Evolutionary conservation across 2,797 vertebrate genomes (phyloP).

Genomic region (Oophaga sylvatica): DNA sequence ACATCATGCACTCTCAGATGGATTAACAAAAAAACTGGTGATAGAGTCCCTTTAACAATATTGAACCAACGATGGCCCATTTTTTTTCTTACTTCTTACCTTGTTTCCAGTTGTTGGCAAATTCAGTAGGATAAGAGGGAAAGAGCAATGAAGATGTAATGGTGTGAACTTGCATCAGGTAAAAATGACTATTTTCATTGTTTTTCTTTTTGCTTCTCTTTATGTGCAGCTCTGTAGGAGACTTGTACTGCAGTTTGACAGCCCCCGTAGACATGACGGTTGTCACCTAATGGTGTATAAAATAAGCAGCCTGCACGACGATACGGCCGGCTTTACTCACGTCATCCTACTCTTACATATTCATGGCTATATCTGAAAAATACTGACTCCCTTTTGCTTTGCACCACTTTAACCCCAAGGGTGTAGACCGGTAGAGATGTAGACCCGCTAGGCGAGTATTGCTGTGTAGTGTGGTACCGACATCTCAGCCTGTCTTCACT

Average conservation of each 20-base stretch:
- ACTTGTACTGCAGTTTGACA: background rate
- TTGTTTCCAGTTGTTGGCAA: no score
- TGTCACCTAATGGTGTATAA: constrained; percentile 15
- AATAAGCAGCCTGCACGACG: background rate
- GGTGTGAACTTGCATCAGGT: background rate
- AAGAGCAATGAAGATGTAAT: background rate
- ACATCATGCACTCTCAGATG: no score
- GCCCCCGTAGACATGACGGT: background rate
- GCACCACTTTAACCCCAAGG: background rate
- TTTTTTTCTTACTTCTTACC: no score
- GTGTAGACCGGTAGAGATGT: background rate
- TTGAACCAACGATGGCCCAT: no score
- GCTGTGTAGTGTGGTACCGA: background rate
- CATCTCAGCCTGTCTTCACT: background rate
- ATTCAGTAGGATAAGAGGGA: background rate
- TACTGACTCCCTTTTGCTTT: no score
- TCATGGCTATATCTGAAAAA: background rate
- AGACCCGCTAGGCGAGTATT: background rate
- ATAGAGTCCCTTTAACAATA: no score
- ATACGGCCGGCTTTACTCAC: background rate
- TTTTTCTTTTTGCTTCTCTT: background rate
- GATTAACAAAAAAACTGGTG: no score
- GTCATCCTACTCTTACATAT: background rate
- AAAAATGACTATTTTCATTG: background rate
- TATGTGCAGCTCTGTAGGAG: background rate